Base-by-base conservation (phyloP, 1,140 invertebrate genomes). In the Ceratina japonica region DNA sequence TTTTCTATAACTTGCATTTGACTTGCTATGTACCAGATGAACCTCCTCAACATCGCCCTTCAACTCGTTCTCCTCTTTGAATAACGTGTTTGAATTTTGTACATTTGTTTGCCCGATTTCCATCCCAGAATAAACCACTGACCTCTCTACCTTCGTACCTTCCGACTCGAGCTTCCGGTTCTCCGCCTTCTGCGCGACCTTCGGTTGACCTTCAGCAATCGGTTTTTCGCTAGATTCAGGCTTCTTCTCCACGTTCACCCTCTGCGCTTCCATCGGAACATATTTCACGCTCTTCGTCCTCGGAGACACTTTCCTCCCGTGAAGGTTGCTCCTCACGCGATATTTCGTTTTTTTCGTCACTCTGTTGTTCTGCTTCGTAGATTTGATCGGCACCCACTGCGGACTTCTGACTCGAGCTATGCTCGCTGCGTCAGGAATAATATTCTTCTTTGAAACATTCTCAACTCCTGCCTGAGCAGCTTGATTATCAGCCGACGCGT, bases 21-120 rank as follows among this genome's bases (percentile, higher is more conserved):
- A n/a, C n/a, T n/a, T n/a, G n/a, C n/a, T n/a, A n/a, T n/a, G n/a
- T n/a, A n/a, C n/a, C n/a, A n/a, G n/a, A n/a, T n/a, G n/a, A n/a
- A n/a, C n/a, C n/a, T n/a, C n/a, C n/a, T n/a, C n/a, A n/a, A 20
- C 59, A 54, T 27, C 5, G 27, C 15, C 24, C 22, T 12, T 27
- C 24, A 27, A 22, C 18, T 51, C 20, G 7, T 18, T 59, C 18
- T 49, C 37, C 15, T n/a, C 49, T 72, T 72, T 44, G 10, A n/a
- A 3, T 78, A 63, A 3, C 16, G 49, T 27, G 31, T 72, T 37
- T 59, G 70, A 52, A 64, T 37, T 12, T 16, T 79, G 22, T 31
- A 51, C 70, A 24, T 74, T 66, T 61, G 15, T 24, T 12, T 59
- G 63, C 1, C 22, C 20, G 24, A 15, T 15, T 13, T 54, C 27